Percentiles rank a stretch among this genome's conserved stretches.
phyloP scores from a whole-genome alignment of 2,888 invertebrate species.

The Tenthredo scrophulariae region DNA sequence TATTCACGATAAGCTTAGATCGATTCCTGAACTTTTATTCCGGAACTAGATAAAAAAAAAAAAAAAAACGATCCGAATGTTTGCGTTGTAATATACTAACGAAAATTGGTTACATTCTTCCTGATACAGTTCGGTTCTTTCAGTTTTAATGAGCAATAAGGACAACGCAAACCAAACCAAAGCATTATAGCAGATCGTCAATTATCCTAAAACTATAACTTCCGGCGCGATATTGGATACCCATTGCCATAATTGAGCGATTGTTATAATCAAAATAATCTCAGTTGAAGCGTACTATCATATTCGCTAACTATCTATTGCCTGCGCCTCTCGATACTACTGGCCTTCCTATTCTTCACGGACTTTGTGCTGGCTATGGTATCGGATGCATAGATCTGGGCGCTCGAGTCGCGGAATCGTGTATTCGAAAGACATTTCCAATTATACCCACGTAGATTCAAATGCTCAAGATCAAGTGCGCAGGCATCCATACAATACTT shows the following conservation, averaged over 20 bases:
- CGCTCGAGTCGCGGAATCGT: background rate
- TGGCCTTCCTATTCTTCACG: background rate
- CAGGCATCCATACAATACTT: background rate
- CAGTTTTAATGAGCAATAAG: background rate
- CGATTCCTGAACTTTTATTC: background rate
- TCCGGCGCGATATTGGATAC: too few species aligned
- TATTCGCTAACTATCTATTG: background rate
- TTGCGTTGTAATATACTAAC: background rate
- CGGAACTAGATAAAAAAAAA: too few species aligned
- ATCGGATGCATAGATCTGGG: background rate
- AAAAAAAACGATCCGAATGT: background rate
- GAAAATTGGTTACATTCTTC: background rate
- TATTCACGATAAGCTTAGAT: background rate
- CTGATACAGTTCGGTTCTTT: background rate
- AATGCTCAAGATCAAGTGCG: background rate
- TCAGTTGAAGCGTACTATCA: too few species aligned
- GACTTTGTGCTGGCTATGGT: background rate
- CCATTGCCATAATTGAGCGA: too few species aligned
- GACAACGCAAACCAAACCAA: background rate
- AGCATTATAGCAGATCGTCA: background rate
- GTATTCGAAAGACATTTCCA: background rate
- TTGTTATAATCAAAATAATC: background rate
- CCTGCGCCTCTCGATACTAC: background rate
- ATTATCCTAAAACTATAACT: background rate
- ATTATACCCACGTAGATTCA: background rate